phyloP scores from a whole-genome alignment of 37 sponge, comb jelly and placozoan genomes.

The Eunapius fragilis region DNA sequence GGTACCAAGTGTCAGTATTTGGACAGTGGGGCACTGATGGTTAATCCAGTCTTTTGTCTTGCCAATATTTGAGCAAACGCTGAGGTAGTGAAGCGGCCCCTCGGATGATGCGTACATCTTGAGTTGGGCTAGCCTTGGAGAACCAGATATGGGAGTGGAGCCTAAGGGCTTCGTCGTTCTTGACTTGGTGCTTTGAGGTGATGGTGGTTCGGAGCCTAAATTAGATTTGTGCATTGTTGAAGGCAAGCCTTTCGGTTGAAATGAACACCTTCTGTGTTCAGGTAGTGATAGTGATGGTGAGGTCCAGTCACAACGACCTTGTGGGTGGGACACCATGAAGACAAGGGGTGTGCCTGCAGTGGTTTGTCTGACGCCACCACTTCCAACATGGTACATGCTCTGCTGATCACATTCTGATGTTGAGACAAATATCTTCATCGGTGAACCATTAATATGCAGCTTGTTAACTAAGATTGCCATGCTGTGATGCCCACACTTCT shows the following conservation, averaged over 20 bases:
- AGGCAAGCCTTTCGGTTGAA: no score
- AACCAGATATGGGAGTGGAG: neutral
- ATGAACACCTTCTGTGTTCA: neutral
- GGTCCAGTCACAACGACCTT: neutral
- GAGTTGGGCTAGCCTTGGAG: neutral
- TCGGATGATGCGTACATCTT: neutral
- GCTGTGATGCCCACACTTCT: slow-evolving; percentile 17
- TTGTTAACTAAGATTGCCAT: slow-evolving; percentile 24
- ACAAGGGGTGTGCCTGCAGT: slow-evolving; percentile 1
- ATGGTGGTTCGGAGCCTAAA: no score
- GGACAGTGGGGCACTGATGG: neutral
- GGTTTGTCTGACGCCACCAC: neutral
- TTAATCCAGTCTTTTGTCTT: neutral
- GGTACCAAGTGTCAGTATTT: neutral
- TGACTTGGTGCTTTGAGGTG: no score
- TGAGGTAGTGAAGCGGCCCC: neutral
- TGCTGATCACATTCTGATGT: neutral
- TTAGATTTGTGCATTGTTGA: no score
- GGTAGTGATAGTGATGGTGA: neutral
- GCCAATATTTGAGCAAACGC: neutral
- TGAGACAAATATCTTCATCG: slow-evolving; percentile 5
- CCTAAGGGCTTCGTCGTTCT: neutral
- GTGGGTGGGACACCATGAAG: slow-evolving; percentile 31
- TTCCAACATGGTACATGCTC: neutral
- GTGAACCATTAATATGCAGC: slow-evolving; percentile 32